Percentiles rank a stretch among this genome's conserved stretches.
Conservation (phyloP, 2,797 vertebrate species). For the Neoniphon sammara region DNA sequence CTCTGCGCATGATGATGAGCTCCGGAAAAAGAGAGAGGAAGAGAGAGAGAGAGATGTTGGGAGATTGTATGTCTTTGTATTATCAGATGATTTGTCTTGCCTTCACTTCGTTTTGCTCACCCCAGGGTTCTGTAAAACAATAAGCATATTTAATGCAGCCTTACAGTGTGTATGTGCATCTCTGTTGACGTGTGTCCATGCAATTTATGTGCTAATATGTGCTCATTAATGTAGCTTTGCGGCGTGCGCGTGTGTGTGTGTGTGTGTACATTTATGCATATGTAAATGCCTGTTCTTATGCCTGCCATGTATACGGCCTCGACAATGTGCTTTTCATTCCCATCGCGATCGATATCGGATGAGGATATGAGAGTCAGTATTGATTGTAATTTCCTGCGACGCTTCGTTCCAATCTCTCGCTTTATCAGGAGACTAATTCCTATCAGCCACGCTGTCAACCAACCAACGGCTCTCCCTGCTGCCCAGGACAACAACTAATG, state of each 20-base stretch:
- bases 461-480: slow-evolving; percentile 51
- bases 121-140: slow-evolving; percentile 10
- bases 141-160: slow-evolving; percentile 1
- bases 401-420: slow-evolving; percentile 71
- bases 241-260: background rate
- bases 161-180: background rate
- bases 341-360: slow-evolving; percentile 68
- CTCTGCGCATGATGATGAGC: background rate
- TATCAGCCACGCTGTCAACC: slow-evolving; percentile 69
- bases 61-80: background rate
- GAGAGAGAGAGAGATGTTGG: slow-evolving; percentile 2
- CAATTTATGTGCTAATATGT: slow-evolving; percentile 18
- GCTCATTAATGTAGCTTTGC: background rate
- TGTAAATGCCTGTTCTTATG: slow-evolving; percentile 24
- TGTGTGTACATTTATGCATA: background rate
- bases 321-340: slow-evolving; percentile 43
- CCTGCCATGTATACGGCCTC: background rate
- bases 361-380: slow-evolving; percentile 78
- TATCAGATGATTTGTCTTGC: slow-evolving; percentile 15
- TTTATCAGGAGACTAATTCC: slow-evolving; percentile 80
- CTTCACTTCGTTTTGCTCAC: slow-evolving; percentile 1
- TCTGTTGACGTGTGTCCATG: background rate
- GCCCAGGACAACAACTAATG: slow-evolving; percentile 67
- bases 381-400: slow-evolving; percentile 81
- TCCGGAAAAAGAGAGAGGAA: background rate